These are phyloP conservation scores for Branchellion lobata DNA, from an alignment of 2,888 invertebrate species.

Conservation along the genomic window DNA sequence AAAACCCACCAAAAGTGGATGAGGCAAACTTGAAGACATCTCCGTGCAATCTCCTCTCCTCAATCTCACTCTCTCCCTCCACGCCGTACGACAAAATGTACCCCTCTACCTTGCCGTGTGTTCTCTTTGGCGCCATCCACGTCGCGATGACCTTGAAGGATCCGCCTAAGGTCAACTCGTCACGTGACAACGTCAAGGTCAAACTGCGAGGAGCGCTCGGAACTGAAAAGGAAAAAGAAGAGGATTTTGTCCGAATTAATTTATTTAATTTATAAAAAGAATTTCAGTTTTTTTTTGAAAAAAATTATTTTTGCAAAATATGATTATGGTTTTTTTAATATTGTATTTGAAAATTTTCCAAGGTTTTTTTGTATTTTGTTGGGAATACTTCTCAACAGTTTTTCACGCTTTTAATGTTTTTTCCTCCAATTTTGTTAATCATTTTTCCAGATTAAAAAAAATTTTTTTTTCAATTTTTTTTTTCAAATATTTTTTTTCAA, in stretches of 20 bases:
- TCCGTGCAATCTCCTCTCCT: slow-evolving; percentile 50
- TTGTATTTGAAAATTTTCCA: neutral
- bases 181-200: slow-evolving; percentile 73
- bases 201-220: slow-evolving; percentile 63
- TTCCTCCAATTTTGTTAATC: too few relatives aligned
- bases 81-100: slow-evolving; percentile 84
- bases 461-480: too few relatives aligned
- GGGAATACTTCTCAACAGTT: neutral
- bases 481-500: too few relatives aligned
- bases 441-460: too few relatives aligned
- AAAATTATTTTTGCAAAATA: neutral
- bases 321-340: neutral
- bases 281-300: neutral
- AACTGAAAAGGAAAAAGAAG: too few relatives aligned
- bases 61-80: slow-evolving; percentile 69
- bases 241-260: too few relatives aligned
- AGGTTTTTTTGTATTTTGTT: neutral
- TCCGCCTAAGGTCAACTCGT: slow-evolving; percentile 71
- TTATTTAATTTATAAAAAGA: too few relatives aligned
- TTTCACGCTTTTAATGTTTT: neutral
- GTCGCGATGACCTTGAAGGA: slow-evolving; percentile 78
- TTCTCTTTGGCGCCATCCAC: slow-evolving; percentile 85
- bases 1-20: slow-evolving; percentile 51
- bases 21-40: slow-evolving; percentile 48
- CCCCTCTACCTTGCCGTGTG: slow-evolving; percentile 82